Evolutionary conservation across 2,797 vertebrate genomes (phyloP), one percentile per base, ranked within the genome.

Genomic region (Phalloptychus januarius): DNA sequence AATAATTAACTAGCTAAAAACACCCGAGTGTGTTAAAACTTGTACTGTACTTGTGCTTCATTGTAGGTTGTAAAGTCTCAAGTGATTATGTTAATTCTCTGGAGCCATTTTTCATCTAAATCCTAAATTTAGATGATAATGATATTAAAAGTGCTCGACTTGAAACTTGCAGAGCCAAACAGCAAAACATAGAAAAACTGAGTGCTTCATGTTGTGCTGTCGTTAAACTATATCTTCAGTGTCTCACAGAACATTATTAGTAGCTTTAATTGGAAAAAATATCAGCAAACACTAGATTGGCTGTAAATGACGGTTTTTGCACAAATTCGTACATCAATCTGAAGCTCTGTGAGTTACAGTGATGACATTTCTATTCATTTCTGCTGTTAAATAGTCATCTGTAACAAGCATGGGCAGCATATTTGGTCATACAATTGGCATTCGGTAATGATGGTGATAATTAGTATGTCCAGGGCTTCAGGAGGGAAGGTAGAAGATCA

Each of bases 401-500:
- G 36, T 12, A 67, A 25, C 40, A 69, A 42, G 65, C 63, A 40
- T 40, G 63, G 25, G 4, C 2, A 40, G 0, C 2, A 28, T 12
- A 54, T 78, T 75, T 75, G 8, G 2, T 70, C 16, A 7, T 1
- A n/a, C 11, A 42, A 58, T 13, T 40, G 5, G 7, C 23, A 76
- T 10, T n/a, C 0, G n/a, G 44, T 58, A 42, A 72, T 36, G 38
- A 78, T 56, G 40, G 16, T 52, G 67, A 56, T 71, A 52, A 50
- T 80, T 42, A 75, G 46, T 74, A 40, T 50, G 69, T 72, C 10
- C 38, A 83, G 61, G 73, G 38, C 36, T 72, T 80, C 0, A 78
- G 76, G 58, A 69, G 77, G 71, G 77, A 1, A 18, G 4, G 31
- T 69, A 13, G 69, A 72, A 45, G 79, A 74, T 85, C 78, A 73